Evolutionary conservation across 2,888 invertebrate genomes (phyloP), one percentile per base, ranked within the genome.

Genomic region (Tanytarsus gracilentus): DNA sequence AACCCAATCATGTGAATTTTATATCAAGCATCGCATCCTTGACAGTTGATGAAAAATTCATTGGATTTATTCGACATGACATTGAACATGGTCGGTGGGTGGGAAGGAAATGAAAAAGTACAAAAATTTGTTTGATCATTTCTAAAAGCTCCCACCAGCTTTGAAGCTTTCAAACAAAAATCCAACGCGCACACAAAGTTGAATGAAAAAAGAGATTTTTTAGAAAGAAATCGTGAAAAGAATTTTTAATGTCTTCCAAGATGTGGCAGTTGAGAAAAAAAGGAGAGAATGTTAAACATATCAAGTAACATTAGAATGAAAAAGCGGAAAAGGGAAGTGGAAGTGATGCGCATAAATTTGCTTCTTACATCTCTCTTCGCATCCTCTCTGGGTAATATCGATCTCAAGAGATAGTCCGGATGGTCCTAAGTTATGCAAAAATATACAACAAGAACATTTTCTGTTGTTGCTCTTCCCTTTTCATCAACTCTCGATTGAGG

Each of bases 261-360:
- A 14, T 14, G 16, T 14, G 14, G 36, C 14, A 7, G 36, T 36
- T 14, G 16, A 14, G 16, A 7, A 7, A 7, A 4, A 16, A 36
- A 36, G n/a, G 36, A 36, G n/a, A 36, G 36, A 8, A 7, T 40
- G 16, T 14, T 18, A 7, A 14, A 16, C 7, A 14, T 40, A 14
- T 40, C 8, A 44, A 18, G 44, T n/a, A 44, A 18, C 44, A 18
- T 44, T 21, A 44, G 3, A 8, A 4, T 18, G 16, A 44, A 5
- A 18, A 23, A 9, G 21, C 14, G 36, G 14, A 14, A 21, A 44
- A 23, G 11, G 23, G 44, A 44, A 44, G 44, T 18, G 44, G 44
- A 44, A 44, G 44, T 44, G 18, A 44, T 44, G 44, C 44, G 44
- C 44, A 44, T 44, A 44, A 44, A 44, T 44, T 44, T 44, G 18